Percentiles rank a stretch among this genome's conserved stretches.
Evolutionary conservation across 2,113 vertebrate genomes (phyloP).

Genomic region (Galbula dea): DNA sequence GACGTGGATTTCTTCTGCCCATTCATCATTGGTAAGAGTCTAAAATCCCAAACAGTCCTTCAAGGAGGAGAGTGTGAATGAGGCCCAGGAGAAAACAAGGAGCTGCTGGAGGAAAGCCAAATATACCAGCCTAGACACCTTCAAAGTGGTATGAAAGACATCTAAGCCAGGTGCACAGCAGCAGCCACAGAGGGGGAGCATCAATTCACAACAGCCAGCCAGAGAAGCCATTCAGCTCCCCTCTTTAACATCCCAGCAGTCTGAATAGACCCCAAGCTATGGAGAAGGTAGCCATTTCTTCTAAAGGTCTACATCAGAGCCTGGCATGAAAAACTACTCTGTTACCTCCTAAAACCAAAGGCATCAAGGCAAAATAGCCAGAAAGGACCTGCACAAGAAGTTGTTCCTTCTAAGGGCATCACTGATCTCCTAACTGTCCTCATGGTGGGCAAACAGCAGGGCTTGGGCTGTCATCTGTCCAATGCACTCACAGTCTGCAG

Average conservation of each 20-base stretch:
- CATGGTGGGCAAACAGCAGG: neutral
- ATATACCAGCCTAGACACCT: neutral
- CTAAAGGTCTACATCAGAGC: neutral
- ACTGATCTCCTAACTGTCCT: neutral
- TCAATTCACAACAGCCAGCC: neutral
- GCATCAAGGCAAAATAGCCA: neutral
- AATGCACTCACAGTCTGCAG: neutral
- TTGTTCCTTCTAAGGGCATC: neutral
- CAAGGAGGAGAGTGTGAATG: slow-evolving; percentile 35
- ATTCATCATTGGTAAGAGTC: slow-evolving; percentile 38
- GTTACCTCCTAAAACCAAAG: neutral
- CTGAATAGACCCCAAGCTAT: neutral
- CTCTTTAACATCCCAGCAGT: neutral
- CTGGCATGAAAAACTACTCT: neutral
- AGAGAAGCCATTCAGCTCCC: neutral
- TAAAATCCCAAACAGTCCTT: slow-evolving; percentile 57
- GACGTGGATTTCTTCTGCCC: slow-evolving; percentile 12
- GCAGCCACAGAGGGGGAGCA: neutral
- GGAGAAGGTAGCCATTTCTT: neutral
- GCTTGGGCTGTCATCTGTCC: neutral
- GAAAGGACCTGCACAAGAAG: neutral
- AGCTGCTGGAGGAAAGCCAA: slow-evolving; percentile 51
- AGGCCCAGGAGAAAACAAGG: slow-evolving; percentile 51
- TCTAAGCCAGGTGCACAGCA: neutral
- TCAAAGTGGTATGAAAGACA: slow-evolving; percentile 48